Base-by-base conservation (phyloP, 2,113 vertebrate species). In the Paedocypris sp. region DNA sequence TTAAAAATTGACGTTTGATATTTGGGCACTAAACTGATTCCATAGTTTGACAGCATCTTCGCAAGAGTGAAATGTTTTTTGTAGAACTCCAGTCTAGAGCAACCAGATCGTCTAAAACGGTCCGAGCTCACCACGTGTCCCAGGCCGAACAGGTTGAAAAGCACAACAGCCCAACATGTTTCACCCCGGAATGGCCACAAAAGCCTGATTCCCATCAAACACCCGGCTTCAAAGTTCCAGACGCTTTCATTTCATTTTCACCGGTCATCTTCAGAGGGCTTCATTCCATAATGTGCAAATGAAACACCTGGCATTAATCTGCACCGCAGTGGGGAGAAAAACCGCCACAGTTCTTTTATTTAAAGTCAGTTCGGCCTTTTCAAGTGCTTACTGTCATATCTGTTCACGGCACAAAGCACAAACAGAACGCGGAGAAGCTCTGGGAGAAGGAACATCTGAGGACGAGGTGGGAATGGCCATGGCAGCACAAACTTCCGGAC, bases 401-500 rank as follows among this genome's bases (percentile, higher is more conserved):
- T 43, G 26, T 32, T 42, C 42, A 41, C 41, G 23, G 31, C 57
- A 59, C 56, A 39, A 22, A 47, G 43, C 46, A 57, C 39, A 29
- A 16, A 22, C 18, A 48, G 20, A 29, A 46, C 39, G 48, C 49
- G 43, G 35, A 38, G 39, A 52, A 53, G 53, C 38, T 36, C 54
- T 41, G n/a, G 28, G 46, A 59, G 33, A 43, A 54, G 35, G 35
- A 42, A 38, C 56, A 48, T 60, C 49, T 48, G 52, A 52, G 31
- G 31, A 41, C 60, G 41, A 53, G 1, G 8, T 19, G 11, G 54
- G 36, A 60, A 53, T 23, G 26, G 19, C 47, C 36, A 54, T 22
- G 48, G 13, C 23, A 16, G 33, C 50, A 70, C 63, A 67, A 50
- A 71, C 73, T 68, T 45, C 38, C 64, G 67, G 73, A 82, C 76